phyloP scores from a whole-genome alignment of 2,888 invertebrate species.

The Apantesis nais region DNA sequence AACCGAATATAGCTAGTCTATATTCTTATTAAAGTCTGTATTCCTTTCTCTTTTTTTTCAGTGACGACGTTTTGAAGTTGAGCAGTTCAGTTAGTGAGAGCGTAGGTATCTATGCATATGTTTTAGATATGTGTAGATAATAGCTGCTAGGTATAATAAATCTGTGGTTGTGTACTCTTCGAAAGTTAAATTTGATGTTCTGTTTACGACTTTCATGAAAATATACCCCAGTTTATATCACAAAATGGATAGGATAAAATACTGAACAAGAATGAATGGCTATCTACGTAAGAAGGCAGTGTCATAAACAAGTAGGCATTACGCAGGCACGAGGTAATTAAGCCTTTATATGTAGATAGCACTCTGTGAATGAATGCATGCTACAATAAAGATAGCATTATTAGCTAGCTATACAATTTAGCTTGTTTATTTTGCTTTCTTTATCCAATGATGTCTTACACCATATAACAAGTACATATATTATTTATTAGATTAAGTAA shows the following conservation, averaged over 20 bases:
- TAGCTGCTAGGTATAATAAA: conserved; percentile 59
- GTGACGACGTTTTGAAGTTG: conserved; percentile 52
- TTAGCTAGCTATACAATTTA: background rate
- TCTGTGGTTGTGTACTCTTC: conserved; percentile 52
- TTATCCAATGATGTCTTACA: background rate
- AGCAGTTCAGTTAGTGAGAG: conserved; percentile 62
- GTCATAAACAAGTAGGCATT: conserved; percentile 19
- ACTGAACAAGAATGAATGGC: conserved; percentile 14
- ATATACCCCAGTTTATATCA: conserved; percentile 19
- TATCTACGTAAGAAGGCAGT: conserved; percentile 17
- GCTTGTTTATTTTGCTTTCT: conserved; percentile 3
- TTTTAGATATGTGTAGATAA: conserved; percentile 76
- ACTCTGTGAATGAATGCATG: conserved; percentile 10
- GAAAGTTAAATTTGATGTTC: conserved; percentile 53
- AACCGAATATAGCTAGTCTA: conserved; percentile 49
- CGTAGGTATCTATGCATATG: conserved; percentile 79
- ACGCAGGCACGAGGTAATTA: conserved; percentile 14
- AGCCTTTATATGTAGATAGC: conserved; percentile 18
- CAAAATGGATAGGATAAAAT: conserved; percentile 7
- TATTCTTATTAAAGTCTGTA: conserved; percentile 14
- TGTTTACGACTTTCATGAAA: conserved; percentile 37
- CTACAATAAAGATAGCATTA: conserved; percentile 3
- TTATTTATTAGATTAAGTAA: too few species aligned
- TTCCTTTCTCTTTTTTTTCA: conserved; percentile 17
- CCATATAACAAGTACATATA: background rate